Conservation (phyloP, 2,113 vertebrate genomes). For the Pardalotus punctatus region DNA sequence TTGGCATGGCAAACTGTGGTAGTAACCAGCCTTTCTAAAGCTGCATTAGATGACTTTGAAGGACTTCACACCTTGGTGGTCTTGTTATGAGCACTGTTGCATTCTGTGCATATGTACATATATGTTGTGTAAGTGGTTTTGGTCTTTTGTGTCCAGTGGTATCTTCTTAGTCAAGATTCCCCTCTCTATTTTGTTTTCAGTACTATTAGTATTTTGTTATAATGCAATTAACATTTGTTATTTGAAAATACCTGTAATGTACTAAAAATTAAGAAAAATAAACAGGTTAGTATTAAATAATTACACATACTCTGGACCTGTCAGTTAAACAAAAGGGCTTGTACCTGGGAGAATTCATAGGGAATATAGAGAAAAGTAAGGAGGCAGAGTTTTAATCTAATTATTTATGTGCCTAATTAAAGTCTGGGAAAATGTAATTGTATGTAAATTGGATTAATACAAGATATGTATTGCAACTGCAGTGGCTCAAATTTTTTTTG, state of each 20-base stretch:
- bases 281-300: not conserved
- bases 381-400: not conserved
- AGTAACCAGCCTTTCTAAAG: not conserved
- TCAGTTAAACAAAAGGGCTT: not conserved
- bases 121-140: not conserved
- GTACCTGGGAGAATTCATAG: not conserved
- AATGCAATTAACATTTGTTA: not conserved
- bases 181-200: not conserved
- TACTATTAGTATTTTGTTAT: not conserved
- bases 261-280: not conserved
- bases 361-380: not conserved
- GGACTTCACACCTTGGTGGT: not conserved
- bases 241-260: not conserved
- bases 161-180: not conserved
- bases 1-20: not conserved
- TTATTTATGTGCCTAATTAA: not conserved
- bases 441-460: not conserved
- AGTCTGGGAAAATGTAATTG: not conserved
- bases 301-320: not conserved
- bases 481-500: not conserved
- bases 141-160: not conserved
- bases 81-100: not conserved
- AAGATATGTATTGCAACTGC: not conserved
- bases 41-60: not conserved
- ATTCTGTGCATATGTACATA: not conserved